Evolutionary conservation across 2,888 invertebrate species (phyloP).

Genomic region (Brenthis daphne): DNA sequence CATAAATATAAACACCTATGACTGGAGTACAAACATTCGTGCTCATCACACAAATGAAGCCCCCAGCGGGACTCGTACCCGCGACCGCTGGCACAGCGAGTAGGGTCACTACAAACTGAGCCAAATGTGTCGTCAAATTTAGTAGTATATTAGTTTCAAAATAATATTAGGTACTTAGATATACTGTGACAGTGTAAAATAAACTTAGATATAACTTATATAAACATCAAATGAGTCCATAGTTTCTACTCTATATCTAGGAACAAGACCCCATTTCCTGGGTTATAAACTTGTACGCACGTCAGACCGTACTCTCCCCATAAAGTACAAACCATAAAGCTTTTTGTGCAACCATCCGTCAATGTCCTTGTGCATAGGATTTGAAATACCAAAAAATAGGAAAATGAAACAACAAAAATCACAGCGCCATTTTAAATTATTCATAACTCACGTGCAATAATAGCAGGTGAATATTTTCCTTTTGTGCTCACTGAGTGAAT

Average conservation of each 20-base stretch:
- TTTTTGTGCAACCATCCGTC: constrained; percentile 38
- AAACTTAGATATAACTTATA: not conserved
- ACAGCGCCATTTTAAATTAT: constrained; percentile 64
- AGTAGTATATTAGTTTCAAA: not conserved
- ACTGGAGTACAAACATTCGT: too few species aligned
- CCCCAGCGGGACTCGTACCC: too few species aligned
- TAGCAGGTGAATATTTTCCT: constrained; percentile 72
- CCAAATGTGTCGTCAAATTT: too few species aligned
- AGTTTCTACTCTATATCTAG: constrained; percentile 15
- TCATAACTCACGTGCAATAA: constrained; percentile 68
- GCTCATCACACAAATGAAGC: too few species aligned
- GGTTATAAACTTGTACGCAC: constrained; percentile 34
- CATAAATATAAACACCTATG: too few species aligned
- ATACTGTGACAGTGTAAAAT: not conserved
- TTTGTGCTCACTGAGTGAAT: constrained; percentile 58
- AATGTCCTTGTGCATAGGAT: constrained; percentile 33
- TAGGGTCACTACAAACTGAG: too few species aligned
- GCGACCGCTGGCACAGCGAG: too few species aligned
- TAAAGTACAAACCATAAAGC: constrained; percentile 36
- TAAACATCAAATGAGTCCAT: constrained; percentile 8
- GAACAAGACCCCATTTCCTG: constrained; percentile 28
- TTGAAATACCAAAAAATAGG: constrained; percentile 21
- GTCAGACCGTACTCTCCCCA: constrained; percentile 36
- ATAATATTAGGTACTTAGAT: not conserved
- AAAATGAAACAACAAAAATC: constrained; percentile 23